phyloP scores from a whole-genome alignment of 2,113 vertebrate genomes.

The Campylomormyrus tamandua region DNA sequence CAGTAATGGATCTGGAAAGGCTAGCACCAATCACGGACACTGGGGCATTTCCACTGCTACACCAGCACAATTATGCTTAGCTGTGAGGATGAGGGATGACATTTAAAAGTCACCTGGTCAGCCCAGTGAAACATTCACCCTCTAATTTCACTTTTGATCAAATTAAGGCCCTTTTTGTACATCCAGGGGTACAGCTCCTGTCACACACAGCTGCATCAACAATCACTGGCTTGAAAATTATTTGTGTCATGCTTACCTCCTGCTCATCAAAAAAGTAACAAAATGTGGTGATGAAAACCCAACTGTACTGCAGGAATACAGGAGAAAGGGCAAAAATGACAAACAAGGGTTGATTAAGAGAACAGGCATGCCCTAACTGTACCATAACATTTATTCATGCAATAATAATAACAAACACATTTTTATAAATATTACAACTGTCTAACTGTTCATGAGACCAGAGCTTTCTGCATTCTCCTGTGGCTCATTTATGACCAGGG shows the following conservation, averaged over 20 bases:
- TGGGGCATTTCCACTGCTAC: background rate
- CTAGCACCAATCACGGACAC: background rate
- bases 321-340: background rate
- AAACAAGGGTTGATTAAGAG: background rate
- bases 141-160: background rate
- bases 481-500: background rate
- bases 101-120: background rate
- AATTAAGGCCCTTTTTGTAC: background rate
- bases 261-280: background rate
- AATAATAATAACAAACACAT: background rate
- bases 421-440: background rate
- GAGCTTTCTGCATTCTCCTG: background rate
- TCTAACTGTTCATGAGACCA: background rate
- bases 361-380: background rate
- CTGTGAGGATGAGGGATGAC: background rate
- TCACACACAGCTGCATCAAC: background rate
- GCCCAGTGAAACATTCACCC: background rate
- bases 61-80: background rate
- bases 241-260: background rate
- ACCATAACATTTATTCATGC: background rate
- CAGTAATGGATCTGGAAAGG: background rate
- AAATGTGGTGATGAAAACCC: background rate
- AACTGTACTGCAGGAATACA: background rate
- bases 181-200: background rate
- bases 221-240: background rate